phyloP scores from a whole-genome alignment of 2,888 invertebrate genomes.

The Saturnia japonica region DNA sequence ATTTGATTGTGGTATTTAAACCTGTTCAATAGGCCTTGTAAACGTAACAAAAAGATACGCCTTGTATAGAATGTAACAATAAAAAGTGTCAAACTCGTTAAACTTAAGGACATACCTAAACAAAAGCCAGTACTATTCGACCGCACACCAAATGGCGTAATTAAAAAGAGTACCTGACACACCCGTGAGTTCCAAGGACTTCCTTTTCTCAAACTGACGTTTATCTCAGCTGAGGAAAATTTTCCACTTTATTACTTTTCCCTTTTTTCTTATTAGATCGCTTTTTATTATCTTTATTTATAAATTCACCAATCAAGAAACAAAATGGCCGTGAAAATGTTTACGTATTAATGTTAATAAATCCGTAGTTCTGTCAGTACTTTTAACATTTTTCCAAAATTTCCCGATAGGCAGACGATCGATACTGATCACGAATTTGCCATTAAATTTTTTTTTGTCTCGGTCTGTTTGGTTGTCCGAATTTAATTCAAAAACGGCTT shows the following conservation, averaged over 20 bases:
- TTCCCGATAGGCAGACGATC: no score
- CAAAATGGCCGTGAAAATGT: not conserved
- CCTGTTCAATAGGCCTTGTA: not conserved
- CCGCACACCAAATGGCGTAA: constrained; percentile 44
- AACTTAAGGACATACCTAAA: constrained; percentile 28
- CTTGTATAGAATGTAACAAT: constrained; percentile 20
- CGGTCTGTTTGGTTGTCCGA: no score
- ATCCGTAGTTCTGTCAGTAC: no score
- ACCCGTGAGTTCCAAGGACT: constrained; percentile 17
- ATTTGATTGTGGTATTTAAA: not conserved
- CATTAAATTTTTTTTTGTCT: no score
- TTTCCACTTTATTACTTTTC: constrained; percentile 35
- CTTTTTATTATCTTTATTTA: constrained; percentile 18
- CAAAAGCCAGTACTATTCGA: constrained; percentile 35
- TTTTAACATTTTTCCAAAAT: no score
- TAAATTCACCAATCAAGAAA: not conserved
- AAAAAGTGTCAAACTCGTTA: constrained; percentile 32
- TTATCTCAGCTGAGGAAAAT: constrained; percentile 44
- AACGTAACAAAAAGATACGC: constrained; percentile 1
- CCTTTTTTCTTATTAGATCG: constrained; percentile 8
- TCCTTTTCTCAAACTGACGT: constrained; percentile 42
- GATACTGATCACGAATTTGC: no score
- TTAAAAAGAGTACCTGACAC: constrained; percentile 41
- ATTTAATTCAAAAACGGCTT: no score
- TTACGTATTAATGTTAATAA: constrained; percentile 3